Evolutionary conservation across 2,113 vertebrate species (phyloP).

Genomic region (Onychorhynchus coronatus): DNA sequence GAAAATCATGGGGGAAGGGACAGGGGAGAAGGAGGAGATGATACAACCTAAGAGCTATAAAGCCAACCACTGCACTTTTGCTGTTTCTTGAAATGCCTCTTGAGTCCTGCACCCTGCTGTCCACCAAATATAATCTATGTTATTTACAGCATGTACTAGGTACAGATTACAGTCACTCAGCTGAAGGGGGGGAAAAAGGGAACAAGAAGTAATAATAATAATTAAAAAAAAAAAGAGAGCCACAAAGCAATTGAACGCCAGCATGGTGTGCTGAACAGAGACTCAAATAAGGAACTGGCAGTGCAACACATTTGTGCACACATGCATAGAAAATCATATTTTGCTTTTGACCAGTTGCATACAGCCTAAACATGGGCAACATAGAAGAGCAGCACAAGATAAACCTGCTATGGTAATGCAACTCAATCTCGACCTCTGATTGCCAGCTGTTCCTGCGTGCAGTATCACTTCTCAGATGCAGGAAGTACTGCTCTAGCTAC

Average conservation of each 20-base stretch:
- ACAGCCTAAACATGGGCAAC: neutral
- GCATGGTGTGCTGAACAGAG: neutral
- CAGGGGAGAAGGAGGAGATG: neutral
- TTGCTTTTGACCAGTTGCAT: neutral
- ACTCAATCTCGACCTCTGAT: neutral
- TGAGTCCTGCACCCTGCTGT: conserved; percentile 27
- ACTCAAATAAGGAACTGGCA: neutral
- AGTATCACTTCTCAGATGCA: neutral
- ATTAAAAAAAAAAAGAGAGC: neutral
- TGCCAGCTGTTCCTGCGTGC: neutral
- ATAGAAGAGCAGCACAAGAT: neutral
- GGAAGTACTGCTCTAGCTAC: neutral
- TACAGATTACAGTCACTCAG: conserved; percentile 39
- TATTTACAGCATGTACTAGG: conserved; percentile 35
- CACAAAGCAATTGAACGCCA: neutral
- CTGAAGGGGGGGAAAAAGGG: neutral
- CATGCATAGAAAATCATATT: neutral
- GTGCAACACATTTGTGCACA: neutral
- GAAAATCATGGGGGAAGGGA: conserved; percentile 13
- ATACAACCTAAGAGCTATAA: conserved; percentile 3
- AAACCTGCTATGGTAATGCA: neutral
- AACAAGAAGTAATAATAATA: neutral
- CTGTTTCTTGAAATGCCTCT: conserved; percentile 37
- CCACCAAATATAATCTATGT: conserved; percentile 22
- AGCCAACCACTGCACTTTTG: neutral